Evolutionary conservation across 2,113 vertebrate genomes (phyloP), one percentile per base, ranked within the genome.

Genomic region (Heterocephalus glaber): DNA sequence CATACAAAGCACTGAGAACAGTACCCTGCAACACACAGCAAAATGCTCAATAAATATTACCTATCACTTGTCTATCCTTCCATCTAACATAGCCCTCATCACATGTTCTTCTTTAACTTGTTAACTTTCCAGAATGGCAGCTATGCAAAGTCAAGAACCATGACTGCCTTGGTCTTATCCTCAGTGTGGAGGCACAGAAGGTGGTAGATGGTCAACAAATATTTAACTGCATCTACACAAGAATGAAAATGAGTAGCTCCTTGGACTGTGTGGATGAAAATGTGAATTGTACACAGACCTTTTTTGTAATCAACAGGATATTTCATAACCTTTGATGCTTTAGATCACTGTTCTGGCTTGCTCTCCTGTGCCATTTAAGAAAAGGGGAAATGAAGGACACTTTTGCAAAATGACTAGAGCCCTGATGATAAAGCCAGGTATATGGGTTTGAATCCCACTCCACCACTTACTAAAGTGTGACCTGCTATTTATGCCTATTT

Each of bases 261-360:
- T 97, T 96, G 95, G 96, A 90, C 89, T 97, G 91, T 92, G 97
- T 91, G 96, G 97, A 94, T 97, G 97, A 96, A 97, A 97, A 97
- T 96, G 96, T 95, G 98, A 97, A 95, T 95, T 97, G 93, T 97
- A 96, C 97, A 97, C 93, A 84, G 92, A 96, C 95, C 79, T 91
- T 95, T 94, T 95, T 97, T 92, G 83, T 96, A 96, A 95, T 94
- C 76, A 92, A 96, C 96, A 98, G 94, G 97, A 97, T 97, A 98
- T 97, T 96, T 96, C 96, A 72, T 86, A 97, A 95, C 84, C 70
- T 98, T 98, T 97, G 97, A 96, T 95, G 84, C 94, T 87, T 95
- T 97, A 96, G 82, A 96, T 92, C 96, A 98, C 96, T 88, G 84
- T 92, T 98, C 93, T 96, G 96, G 95, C 86, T 97, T 68, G 6